Evolutionary conservation across 2,888 invertebrate species (phyloP), one percentile per base, ranked within the genome.

Genomic region (Chesias legatella): DNA sequence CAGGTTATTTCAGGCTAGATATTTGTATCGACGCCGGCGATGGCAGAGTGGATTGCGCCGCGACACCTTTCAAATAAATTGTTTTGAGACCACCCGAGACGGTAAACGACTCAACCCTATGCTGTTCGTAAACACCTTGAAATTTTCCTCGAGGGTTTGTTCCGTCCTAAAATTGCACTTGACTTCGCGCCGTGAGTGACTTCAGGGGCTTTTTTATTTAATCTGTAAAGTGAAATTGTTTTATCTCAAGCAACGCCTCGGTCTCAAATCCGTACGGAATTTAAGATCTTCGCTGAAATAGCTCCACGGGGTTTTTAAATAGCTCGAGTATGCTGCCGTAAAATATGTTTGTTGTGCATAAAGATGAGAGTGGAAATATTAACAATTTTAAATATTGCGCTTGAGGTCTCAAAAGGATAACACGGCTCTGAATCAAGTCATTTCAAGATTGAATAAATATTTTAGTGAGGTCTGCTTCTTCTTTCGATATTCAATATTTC

Each of bases 41-140:
- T 78, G 67, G 75, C 63, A 69, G 75, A 84, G 85, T 81, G 83
- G 82, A 86, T 85, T 85, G 83, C 82, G 64, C 72, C 56, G 66
- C 73, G 82, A 85, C 83, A 84, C 85, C 88, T 88, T 84, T 88
- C 83, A 85, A 85, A 83, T 76, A 86, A 82, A 88, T 88, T 88
- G 88, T 85, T 77, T 73, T 73, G 88, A 83, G 80, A 81, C 79
- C 75, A 61, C 24, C 65, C 59, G 69, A 67, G 71, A 67, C 73
- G 67, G 83, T 85, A 85, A 85, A 85, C 86, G 84, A 80, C 72
- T 76, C 76, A 63, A 72, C 71, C 65, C 71, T 75, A 83, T 84
- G 85, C 83, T 80, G 70, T 73, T 70, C 66, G 60, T 53, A 63
- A 80, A 75, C 78, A 73, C 71, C 71, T 75, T 69, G 33, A 71